These are phyloP conservation scores for Procambarus clarkii DNA, from an alignment of 1,140 invertebrate species.

Conservation along the genomic window DNA sequence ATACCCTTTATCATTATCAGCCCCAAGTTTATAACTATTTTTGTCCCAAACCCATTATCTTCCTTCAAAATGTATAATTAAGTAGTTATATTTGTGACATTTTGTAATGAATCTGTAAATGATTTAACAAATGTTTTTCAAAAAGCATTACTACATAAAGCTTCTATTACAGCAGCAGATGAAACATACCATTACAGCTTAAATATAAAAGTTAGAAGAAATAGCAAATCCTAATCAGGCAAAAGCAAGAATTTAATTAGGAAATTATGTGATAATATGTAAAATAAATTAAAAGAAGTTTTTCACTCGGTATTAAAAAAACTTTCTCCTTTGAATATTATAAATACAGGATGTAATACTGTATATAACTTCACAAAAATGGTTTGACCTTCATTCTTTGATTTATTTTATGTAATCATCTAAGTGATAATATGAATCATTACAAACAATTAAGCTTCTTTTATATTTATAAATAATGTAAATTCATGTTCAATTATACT, in stretches of 20 bases:
- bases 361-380: not conserved
- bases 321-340: not conserved
- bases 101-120: not conserved
- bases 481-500: not conserved
- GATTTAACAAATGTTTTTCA: not conserved
- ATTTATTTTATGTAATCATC: not conserved
- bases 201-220: too few species aligned
- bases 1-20: not conserved
- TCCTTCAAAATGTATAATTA: not conserved
- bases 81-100: not conserved
- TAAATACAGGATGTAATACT: not conserved
- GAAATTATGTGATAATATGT: too few species aligned
- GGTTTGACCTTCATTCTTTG: conserved; percentile 1
- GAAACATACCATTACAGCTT: not conserved
- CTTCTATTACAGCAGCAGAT: not conserved
- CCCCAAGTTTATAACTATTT: too few species aligned
- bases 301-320: too few species aligned
- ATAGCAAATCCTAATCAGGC: too few species aligned
- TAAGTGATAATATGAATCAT: not conserved
- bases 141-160: not conserved
- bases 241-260: too few species aligned
- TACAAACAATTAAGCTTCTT: not conserved
- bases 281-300: too few species aligned
- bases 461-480: not conserved
- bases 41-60: not conserved